These are phyloP conservation scores for Helogale parvula DNA, from an alignment of 2,113 vertebrate genomes.

Conservation along the genomic window DNA sequence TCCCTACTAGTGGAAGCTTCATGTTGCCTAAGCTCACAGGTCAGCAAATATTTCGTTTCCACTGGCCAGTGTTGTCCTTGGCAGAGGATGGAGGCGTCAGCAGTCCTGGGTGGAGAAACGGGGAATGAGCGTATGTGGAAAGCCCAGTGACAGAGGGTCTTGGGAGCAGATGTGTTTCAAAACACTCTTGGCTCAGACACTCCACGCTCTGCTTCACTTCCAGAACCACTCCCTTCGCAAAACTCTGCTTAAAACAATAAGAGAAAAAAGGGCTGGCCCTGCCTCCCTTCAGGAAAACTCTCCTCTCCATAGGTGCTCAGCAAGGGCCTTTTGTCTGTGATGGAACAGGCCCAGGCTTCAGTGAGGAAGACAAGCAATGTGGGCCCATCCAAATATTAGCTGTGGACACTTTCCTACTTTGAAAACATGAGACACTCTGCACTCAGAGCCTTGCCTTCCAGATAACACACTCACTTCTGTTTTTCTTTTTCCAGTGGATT, in stretches of 20 bases:
- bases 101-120: not conserved
- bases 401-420: constrained; percentile 63
- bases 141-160: not conserved
- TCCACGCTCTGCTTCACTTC: not conserved
- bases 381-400: constrained; percentile 73
- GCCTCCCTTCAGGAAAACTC: not conserved
- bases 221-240: constrained; percentile 47
- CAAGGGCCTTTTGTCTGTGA: constrained; percentile 34
- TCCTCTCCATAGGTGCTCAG: constrained; percentile 55
- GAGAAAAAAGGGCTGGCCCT: not conserved
- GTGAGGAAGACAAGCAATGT: not conserved
- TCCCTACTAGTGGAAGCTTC: not conserved
- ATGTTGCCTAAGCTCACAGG: no score
- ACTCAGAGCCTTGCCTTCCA: constrained; percentile 4
- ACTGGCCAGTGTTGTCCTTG: not conserved
- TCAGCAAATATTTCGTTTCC: not conserved
- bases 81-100: not conserved
- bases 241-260: constrained; percentile 12
- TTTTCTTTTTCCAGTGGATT: constrained; percentile 2
- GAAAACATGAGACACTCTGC: constrained; percentile 34
- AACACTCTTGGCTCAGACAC: not conserved
- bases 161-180: not conserved
- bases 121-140: not conserved
- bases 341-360: not conserved
- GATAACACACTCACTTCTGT: constrained; percentile 41